phyloP scores from a whole-genome alignment of 2,888 invertebrate species.

The Drosophila nr. perissopoda region DNA sequence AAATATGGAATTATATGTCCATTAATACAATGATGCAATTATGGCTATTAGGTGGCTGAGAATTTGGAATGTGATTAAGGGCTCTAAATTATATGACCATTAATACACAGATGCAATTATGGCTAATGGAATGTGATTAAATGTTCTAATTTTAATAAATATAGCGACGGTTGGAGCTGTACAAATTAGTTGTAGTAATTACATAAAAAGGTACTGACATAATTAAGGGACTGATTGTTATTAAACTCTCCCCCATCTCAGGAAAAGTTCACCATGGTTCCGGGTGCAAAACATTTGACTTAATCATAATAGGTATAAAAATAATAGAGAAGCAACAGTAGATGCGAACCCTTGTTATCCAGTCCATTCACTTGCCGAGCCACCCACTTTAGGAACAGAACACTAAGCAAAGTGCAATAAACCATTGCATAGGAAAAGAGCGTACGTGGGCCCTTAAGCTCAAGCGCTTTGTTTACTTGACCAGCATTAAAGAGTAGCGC shows the following conservation, averaged over 20 bases:
- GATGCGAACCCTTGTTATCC: conserved; percentile 20
- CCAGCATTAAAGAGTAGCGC: conserved; percentile 26
- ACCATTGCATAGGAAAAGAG: conserved; percentile 31
- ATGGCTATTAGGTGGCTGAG: conserved; percentile 14
- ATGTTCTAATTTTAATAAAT: neutral
- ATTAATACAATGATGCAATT: conserved; percentile 17
- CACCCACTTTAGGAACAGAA: conserved; percentile 28
- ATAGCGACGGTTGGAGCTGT: neutral
- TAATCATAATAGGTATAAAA: neutral
- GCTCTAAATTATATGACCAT: neutral
- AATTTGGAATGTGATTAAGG: neutral
- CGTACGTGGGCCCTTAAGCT: conserved; percentile 46
- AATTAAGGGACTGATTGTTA: neutral
- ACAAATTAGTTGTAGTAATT: neutral
- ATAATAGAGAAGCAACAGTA: neutral
- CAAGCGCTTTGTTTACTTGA: conserved; percentile 66
- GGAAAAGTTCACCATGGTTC: neutral
- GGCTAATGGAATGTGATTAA: conserved; percentile 4
- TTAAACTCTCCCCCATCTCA: neutral
- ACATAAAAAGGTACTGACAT: neutral
- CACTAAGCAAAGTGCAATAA: conserved; percentile 58
- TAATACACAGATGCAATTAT: conserved; percentile 22
- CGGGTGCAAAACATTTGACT: conserved; percentile 7
- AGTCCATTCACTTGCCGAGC: conserved; percentile 28
- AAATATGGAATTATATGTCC: conserved; percentile 1